phyloP scores from a whole-genome alignment of 1,140 invertebrate species.

The Brachionus plicatilis region DNA sequence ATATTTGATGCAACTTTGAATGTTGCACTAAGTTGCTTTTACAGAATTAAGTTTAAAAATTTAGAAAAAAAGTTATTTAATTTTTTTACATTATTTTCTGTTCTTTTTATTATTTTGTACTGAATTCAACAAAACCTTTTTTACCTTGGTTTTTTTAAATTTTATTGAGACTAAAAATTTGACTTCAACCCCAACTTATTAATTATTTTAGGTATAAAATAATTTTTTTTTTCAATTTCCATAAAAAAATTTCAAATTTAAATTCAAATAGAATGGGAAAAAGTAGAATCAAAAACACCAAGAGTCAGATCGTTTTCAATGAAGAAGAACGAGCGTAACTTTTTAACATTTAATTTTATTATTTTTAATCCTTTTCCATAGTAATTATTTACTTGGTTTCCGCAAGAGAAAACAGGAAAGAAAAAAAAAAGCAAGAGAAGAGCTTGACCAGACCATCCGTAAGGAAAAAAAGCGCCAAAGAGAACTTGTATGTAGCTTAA shows the following conservation, averaged over 20 bases:
- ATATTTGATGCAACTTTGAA: too few species aligned
- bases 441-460: neutral
- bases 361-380: neutral
- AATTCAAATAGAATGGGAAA: neutral
- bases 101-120: too few species aligned
- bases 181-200: too few species aligned
- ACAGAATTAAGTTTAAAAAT: too few species aligned
- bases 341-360: neutral
- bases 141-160: neutral
- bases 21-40: too few species aligned
- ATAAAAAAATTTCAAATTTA: neutral
- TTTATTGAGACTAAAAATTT: neutral
- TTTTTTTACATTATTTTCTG: too few species aligned
- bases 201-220: neutral
- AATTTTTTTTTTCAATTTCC: neutral
- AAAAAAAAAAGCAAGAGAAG: slow-evolving; percentile 25
- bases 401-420: slow-evolving; percentile 27
- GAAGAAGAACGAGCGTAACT: slow-evolving; percentile 35
- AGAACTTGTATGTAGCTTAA: neutral
- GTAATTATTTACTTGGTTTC: slow-evolving; percentile 24
- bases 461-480: slow-evolving; percentile 34
- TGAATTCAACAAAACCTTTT: too few species aligned
- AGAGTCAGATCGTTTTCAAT: slow-evolving; percentile 10
- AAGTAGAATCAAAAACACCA: neutral
- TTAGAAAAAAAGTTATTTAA: too few species aligned